These are phyloP conservation scores for Galagoides demidoff DNA, from an alignment of 2,797 vertebrate species.

Conservation along the genomic window DNA sequence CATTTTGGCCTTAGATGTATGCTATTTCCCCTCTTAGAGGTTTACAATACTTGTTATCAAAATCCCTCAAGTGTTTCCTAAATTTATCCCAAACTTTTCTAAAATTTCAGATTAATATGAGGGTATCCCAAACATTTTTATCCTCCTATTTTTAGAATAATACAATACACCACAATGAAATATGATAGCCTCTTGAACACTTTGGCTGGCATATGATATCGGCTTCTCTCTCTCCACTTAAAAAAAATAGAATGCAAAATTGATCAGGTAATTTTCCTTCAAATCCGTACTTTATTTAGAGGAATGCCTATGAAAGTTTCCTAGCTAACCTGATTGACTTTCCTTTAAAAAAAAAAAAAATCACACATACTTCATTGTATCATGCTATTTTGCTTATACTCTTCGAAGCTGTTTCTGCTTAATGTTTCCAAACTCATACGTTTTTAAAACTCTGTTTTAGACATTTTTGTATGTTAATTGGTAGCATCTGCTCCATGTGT, in stretches of 20 bases:
- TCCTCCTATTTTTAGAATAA: neutral
- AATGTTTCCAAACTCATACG: conserved; percentile 58
- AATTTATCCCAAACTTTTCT: neutral
- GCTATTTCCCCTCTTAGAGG: neutral
- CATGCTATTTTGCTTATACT: conserved; percentile 57
- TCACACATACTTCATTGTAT: neutral
- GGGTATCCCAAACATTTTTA: neutral
- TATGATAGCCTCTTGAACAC: neutral
- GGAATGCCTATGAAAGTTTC: neutral
- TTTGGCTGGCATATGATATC: neutral
- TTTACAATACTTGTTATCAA: neutral
- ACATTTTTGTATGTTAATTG: conserved; percentile 69
- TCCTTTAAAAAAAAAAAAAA: neutral
- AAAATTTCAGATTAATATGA: neutral
- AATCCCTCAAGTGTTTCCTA: neutral
- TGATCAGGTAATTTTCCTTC: conserved; percentile 12
- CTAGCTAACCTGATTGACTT: conserved; percentile 4
- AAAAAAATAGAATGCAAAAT: conserved; percentile 32
- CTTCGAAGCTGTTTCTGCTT: conserved; percentile 63
- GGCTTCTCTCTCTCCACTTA: neutral
- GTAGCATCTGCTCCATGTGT: conserved; percentile 69
- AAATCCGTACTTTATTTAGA: conserved; percentile 44
- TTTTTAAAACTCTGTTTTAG: conserved; percentile 67
- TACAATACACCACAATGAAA: neutral
- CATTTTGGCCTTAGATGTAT: neutral